Evolutionary conservation across 2,113 vertebrate species (phyloP), one percentile per base, ranked within the genome.

Genomic region (Phainopepla nitens): DNA sequence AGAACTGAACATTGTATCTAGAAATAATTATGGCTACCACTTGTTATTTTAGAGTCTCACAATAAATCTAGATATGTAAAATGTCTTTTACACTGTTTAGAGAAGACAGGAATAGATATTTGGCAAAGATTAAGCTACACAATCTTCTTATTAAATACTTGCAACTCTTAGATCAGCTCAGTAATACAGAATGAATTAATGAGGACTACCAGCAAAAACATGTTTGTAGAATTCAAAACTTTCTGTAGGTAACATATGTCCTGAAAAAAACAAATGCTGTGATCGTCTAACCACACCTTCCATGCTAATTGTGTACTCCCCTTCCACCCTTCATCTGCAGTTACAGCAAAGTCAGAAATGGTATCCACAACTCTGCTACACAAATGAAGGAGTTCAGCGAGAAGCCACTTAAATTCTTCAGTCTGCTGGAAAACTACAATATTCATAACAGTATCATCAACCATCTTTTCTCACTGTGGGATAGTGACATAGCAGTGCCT

Each of bases 271-370:
- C 8, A 79, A 94, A 82, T 33, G 1, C 8, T 65, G 12, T 21
- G 24, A 71, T 64, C 35, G n/a, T 16, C n/a, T 65, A 81, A 62
- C 7, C 21, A 62, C 0, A 0, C 51, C 21, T 58, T 81, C 17
- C 45, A 35, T 0, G 1, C 3, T 24, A 87, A 71, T 7, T 0
- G 1, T 11, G 8, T 18, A 49, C 13, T 92, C 13, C 29, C 23
- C n/a, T 53, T 72, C 20, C 15, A 51, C 20, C 2, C 2, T 5
- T 33, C 14, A 90, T 42, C 33, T 50, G 41, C 33, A 53, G 11
- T 21, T 53, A 21, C 50, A 73, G 9, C 9, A 31, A 79, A 91
- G 39, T 22, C 65, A 88, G 16, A 88, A 79, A 80, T 10, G 9
- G 5, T 28, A 60, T 80, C 27, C 28, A 45, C 19, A 44, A 21